These are phyloP conservation scores for Lepus americanus DNA, from an alignment of 2,113 vertebrate species.

Conservation along the genomic window DNA sequence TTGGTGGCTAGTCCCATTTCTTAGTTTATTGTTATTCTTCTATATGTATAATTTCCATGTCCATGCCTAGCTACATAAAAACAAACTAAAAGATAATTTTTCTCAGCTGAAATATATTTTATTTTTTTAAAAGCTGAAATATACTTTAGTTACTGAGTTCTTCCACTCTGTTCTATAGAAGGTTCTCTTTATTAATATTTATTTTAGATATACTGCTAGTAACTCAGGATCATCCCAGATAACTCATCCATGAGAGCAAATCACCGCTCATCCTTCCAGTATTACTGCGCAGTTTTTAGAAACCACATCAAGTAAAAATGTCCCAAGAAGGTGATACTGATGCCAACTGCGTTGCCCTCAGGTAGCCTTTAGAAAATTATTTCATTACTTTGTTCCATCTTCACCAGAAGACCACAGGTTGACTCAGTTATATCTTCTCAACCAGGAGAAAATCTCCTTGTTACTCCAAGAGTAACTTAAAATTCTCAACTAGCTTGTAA, in stretches of 20 bases:
- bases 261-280: not conserved
- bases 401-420: not conserved
- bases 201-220: not conserved
- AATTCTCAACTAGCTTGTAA: not conserved
- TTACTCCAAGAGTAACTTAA: not conserved
- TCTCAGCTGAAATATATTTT: not conserved
- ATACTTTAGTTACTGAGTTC: not conserved
- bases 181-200: slow-evolving; percentile 25
- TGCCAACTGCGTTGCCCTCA: too few species aligned
- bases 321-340: not conserved
- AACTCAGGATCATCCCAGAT: not conserved
- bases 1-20: not conserved
- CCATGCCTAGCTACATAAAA: not conserved
- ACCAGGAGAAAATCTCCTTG: not conserved
- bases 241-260: not conserved
- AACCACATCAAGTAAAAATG: not conserved
- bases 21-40: not conserved
- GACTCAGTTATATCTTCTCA: not conserved
- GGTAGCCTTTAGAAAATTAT: not conserved
- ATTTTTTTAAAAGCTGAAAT: not conserved
- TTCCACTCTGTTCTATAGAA: not conserved
- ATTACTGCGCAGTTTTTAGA: not conserved
- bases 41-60: not conserved
- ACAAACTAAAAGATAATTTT: not conserved
- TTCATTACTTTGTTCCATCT: not conserved